Base-by-base conservation (phyloP, 2,888 invertebrate genomes). In the Hyposoter didymator region DNA sequence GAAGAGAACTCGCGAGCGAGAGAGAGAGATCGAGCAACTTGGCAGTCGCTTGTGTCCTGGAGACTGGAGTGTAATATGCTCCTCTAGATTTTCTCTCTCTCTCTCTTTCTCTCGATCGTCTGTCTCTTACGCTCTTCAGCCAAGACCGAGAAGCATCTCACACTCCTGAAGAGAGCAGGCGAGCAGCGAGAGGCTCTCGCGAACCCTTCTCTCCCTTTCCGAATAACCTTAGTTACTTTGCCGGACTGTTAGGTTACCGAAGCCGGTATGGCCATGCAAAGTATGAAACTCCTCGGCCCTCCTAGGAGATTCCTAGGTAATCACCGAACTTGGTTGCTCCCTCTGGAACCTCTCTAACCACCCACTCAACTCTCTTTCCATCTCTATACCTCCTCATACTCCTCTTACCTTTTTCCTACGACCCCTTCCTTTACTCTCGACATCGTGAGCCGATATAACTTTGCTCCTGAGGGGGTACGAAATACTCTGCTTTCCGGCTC, bases 231-330 rank as follows among this genome's bases (percentile, higher is more conserved):
- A 93, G 93, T 93, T 93, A 93, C 92, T 93, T 93, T 92, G 91
- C 92, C 89, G 90, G 92, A 92, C 91, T 91, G 93, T 92, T 93
- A 91, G 92, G 92, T 91, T 91, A 89, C 90, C 89, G 90, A 91
- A 92, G 91, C 91, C 88, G 89, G 90, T 88, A 91, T 90, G 89
- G 90, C 91, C 91, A 59, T 59, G 59, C 59, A 90, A 94, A 93
- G 93, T 93, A 93, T 91, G 93, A 93, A 93, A 93, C 93, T 93
- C 92, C 88, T 80, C 84, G 84, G 84, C 80, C 88, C 90, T 93
- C 92, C 93, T 93, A 90, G 91, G 93, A 93, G 93, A 93, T 92
- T 92, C 93, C 93, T 92, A 91, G 93, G 94, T 94, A 94, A 94
- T 94, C 93, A 94, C 93, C 93, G 93, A 94, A 94, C 93, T 94